Conservation (phyloP, 2,113 vertebrate species). For the Solenodon paradoxus region DNA sequence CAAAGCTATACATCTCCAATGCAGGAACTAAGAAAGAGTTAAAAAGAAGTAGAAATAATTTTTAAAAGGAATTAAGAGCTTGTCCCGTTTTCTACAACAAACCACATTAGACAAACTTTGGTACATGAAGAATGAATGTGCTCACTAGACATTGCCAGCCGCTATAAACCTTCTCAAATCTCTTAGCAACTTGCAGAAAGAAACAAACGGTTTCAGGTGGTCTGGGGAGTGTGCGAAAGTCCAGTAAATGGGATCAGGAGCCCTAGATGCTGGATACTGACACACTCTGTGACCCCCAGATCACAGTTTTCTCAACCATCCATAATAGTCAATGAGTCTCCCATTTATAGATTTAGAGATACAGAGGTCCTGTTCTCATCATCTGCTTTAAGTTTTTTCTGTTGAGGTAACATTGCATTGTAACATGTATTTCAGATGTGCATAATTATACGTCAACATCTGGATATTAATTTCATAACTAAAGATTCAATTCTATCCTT, state of each 20-base stretch:
- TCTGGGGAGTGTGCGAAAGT: not conserved
- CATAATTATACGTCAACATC: too few species aligned
- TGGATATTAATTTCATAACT: too few species aligned
- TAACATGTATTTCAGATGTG: too few species aligned
- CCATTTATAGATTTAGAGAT: not conserved
- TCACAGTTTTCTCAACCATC: not conserved
- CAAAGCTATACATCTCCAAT: slow-evolving; percentile 25
- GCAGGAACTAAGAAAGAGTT: not conserved
- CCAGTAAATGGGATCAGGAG: not conserved
- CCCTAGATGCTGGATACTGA: not conserved
- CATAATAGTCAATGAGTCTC: not conserved
- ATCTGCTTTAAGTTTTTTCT: not conserved
- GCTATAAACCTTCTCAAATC: not conserved
- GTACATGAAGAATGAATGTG: not conserved
- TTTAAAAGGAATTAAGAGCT: not conserved
- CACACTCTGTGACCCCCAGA: not conserved
- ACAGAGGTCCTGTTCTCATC: not conserved
- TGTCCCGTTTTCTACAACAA: not conserved
- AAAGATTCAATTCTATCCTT: too few species aligned
- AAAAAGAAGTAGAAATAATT: not conserved
- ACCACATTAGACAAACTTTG: not conserved
- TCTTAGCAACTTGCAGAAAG: not conserved
- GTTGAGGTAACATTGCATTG: too few species aligned
- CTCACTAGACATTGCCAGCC: not conserved
- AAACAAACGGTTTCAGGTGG: not conserved